Base-by-base conservation (phyloP, 2,888 invertebrate species). In the Lycocerus yunnanus region DNA sequence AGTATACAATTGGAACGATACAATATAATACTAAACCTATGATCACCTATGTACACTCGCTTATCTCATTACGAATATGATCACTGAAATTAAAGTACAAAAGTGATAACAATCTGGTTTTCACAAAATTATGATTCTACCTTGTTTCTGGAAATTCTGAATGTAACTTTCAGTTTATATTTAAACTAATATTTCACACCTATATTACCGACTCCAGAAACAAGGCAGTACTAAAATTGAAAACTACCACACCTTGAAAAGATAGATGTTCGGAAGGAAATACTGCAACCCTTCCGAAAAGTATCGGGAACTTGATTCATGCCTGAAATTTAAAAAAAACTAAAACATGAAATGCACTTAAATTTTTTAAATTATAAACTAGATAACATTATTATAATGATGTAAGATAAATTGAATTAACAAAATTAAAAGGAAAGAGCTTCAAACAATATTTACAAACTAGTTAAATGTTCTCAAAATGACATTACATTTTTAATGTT, bases 401-500 rank as follows among this genome's bases (percentile, higher is more conserved):
- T 73, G 74, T 71, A 69, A 75, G 67, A 68, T 63, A 63, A 63
- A 16, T n/a, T 18, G 20, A 63, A 69, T 65, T 66, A 66, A 72
- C 73, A 74, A 74, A 75, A 77, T 65, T 61, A 77, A 27, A 66
- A 83, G 83, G 83, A 83, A 83, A 82, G 83, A 80, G 81, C 75
- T 76, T 78, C 20, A 63, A 63, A n/a, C 72, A 60, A 72, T 71
- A 73, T 21, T 75, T 65, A 75, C 15, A 73, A 72, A 65, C 68
- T 69, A 69, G 72, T 21, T 77, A 69, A 21, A 69, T 66, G 72
- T 67, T 75, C 71, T 75, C 71, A 69, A 68, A 73, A 58, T 74
- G 79, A 84, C 83, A 84, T 84, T 83, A 84, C 84, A 84, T 84
- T 84, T 84, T 80, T 80, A 77, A 75, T 15, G 15, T 63, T 71